Percentiles rank a stretch among this genome's conserved stretches.
These are phyloP conservation scores for Halichondria panicea DNA, from an alignment of 37 sponge, comb jelly and placozoan genomes.

Conservation along the genomic window DNA sequence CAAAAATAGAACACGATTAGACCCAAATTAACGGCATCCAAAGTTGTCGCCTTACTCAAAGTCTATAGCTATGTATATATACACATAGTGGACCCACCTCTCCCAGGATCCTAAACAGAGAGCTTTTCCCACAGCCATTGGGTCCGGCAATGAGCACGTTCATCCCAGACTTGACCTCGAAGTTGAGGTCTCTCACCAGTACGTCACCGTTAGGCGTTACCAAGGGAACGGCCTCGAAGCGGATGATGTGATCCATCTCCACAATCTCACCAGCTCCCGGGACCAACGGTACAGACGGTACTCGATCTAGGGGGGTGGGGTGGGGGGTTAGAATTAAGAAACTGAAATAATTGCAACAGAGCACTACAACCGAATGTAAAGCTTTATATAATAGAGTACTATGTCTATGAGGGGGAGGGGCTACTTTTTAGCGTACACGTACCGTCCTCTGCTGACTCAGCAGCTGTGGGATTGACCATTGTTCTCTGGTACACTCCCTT, in stretches of 20 bases:
- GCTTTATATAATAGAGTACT: too few species aligned
- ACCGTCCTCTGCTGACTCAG: slow-evolving; percentile 20
- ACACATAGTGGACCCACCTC: slow-evolving; percentile 52
- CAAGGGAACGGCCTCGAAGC: slow-evolving; percentile 91
- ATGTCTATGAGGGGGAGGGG: too few species aligned
- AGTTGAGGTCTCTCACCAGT: slow-evolving; percentile 71
- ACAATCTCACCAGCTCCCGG: slow-evolving; percentile 87
- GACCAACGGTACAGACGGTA: slow-evolving; percentile 61
- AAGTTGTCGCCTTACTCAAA: too few species aligned
- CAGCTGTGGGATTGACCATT: slow-evolving; percentile 54
- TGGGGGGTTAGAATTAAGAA: too few species aligned
- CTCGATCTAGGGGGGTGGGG: slow-evolving; percentile 1
- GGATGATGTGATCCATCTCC: slow-evolving; percentile 73
- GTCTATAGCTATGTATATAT: too few species aligned
- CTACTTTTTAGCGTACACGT: not conserved
- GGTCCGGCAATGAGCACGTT: slow-evolving; percentile 94
- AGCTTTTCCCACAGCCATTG: slow-evolving; percentile 98
- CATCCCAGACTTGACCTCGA: slow-evolving; percentile 94
- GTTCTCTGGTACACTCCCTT: slow-evolving; percentile 83
- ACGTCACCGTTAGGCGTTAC: slow-evolving; percentile 96
- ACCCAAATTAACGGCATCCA: too few species aligned
- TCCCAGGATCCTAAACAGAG: slow-evolving; percentile 89
- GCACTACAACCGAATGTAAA: too few species aligned
- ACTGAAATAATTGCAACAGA: too few species aligned
- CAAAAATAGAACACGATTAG: too few species aligned